Base-by-base conservation (phyloP, 2,113 vertebrate genomes). In the Channa maculata region DNA sequence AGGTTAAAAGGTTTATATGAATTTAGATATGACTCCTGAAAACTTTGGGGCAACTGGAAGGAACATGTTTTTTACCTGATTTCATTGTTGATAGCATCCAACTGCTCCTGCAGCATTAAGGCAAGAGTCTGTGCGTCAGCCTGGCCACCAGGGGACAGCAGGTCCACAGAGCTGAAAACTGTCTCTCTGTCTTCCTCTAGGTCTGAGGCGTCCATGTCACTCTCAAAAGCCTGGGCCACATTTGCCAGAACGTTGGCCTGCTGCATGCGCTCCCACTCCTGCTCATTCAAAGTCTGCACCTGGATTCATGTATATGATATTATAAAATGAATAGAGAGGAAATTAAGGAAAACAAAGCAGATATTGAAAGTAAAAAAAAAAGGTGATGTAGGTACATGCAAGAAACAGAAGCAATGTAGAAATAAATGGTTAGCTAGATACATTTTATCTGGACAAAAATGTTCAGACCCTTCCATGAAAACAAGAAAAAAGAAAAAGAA, bases 51-150 rank as follows among this genome's bases (percentile, higher is more conserved):
- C 6, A 41, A 4, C 4, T 41, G 39, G 6, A 41, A 7, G 4
- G 6, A 41, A 4, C 4, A 41, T 5, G 4, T 41, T 41, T n/a
- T 2, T 0, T 75, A 98, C 98, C 98, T 96, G 73, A 99, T 99
- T 91, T 99, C 98, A 44, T 98, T 98, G 94, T 99, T 99, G 92
- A 99, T 99, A 4, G 98, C 97, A 2, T 99, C 98, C 72, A 99
- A 91, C 91, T 99, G 98, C 34, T 99, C 98, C 86, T 99, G 98
- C 75, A 99, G 95, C 98, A 99, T 99, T 13, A 98, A 86, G 65
- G 98, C 98, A 37, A 99, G 93, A 0, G 98, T 99, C 87, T 99
- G 98, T 4, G 98, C 98, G 4, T 99, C 98, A 0, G 98, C 96
- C 91, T 99, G 98, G 41, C 98, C 98, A 0, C 95, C 94, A 11